Evolutionary conservation across 2,888 invertebrate genomes (phyloP), one percentile per base, ranked within the genome.

Genomic region (Hyppa rectilinea): DNA sequence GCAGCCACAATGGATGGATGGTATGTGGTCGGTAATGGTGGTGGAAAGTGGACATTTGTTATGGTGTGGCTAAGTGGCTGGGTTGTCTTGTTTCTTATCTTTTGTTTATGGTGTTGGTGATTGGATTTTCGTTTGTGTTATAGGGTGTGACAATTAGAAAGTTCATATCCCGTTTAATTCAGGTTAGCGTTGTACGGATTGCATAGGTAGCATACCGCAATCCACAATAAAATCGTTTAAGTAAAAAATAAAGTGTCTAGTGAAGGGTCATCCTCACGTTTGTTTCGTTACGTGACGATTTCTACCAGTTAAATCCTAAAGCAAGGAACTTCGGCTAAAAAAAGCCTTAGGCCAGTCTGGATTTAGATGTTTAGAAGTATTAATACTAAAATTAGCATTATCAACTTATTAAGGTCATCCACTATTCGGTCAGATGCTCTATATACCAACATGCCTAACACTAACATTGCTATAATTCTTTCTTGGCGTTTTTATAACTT

Each of bases 31-130:
- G 20, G 31, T 67, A 64, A 69, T 71, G 65, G 71, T 67, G 60
- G 58, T 43, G 34, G 53, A 65, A 69, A 74, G 73, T 71, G 61
- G 50, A 34, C 58, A 70, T 76, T 65, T 31, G 82, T 66, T 59
- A 71, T 71, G 29, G 69, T 75, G 75, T 72, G 70, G 76, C 55
- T 59, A 74, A 82, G 79, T 78, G 82, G 75, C 26, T 40, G 29
- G 47, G 34, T 52, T 64, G 56, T 31, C 31, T 23, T 7, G 34
- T n/a, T 43, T n/a, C 38, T 75, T 69, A 78, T 80, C 78, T 17
- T 43, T 73, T 56, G 50, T 78, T 78, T 75, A 75, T 78, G 50
- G 71, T 17, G 20, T n/a, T 45, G 4, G 20, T 36, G 26, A 47
- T 38, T 20, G 12, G 29, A 12, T 52, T 62, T 14, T 49, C 5